Evolutionary conservation across 2,113 vertebrate genomes (phyloP).

Genomic region (Siphamia tubifer): DNA sequence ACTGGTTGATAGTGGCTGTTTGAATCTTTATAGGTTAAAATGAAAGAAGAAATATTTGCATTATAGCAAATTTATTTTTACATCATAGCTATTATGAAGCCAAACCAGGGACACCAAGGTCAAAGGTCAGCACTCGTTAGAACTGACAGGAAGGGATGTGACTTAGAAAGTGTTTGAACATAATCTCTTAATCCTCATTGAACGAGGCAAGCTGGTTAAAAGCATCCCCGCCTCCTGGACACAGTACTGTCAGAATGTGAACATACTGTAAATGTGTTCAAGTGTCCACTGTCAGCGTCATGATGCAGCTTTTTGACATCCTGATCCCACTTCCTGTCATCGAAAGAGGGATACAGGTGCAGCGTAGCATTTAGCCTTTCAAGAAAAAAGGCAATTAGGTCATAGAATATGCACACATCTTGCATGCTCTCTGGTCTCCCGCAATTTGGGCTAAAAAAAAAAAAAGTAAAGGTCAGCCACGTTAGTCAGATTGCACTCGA

Average conservation of each 20-base stretch:
- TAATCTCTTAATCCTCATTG: not conserved
- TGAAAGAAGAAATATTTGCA: no score
- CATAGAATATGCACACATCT: slow-evolving; percentile 71
- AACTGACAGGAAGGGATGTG: no score
- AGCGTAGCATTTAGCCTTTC: slow-evolving; percentile 8
- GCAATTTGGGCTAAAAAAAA: slow-evolving; percentile 67
- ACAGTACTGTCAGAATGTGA: not conserved
- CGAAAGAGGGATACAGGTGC: not conserved
- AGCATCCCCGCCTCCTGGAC: not conserved
- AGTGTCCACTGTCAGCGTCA: not conserved
- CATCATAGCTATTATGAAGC: no score
- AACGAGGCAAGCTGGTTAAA: not conserved
- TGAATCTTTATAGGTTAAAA: no score
- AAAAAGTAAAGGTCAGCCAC: slow-evolving; percentile 75
- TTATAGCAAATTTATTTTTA: no score
- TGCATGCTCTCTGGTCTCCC: slow-evolving; percentile 68
- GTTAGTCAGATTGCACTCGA: slow-evolving; percentile 74
- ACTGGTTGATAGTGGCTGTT: no score
- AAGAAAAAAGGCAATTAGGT: slow-evolving; percentile 63
- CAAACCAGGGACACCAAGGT: not conserved
- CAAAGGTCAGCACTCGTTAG: not conserved
- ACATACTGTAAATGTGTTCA: not conserved
- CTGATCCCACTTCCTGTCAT: not conserved
- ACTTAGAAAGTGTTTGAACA: not conserved
- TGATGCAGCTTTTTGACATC: slow-evolving; percentile 6